Base-by-base conservation (phyloP, 2,113 vertebrate genomes). In the Merops nubicus region DNA sequence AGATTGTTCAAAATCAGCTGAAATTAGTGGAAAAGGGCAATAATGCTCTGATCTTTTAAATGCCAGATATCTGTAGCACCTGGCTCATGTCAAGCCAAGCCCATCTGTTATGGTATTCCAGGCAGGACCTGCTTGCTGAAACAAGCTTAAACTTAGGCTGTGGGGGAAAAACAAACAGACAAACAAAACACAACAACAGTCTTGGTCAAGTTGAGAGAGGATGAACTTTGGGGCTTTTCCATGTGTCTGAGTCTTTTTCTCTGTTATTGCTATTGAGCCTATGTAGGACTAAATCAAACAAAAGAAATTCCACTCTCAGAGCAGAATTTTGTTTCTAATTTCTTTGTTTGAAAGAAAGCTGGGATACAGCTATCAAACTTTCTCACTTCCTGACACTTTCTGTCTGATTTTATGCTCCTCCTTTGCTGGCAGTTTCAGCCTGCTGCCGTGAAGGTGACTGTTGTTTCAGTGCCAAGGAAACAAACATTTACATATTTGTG, bases 311-410 rank as follows among this genome's bases (percentile, higher is more conserved):
- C 6, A 48, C 50, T n/a, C 84, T 34, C 29, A 88, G 53, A 64
- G 72, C 15, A 40, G 42, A 63, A 57, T 81, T 91, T 69, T 18
- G 16, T 56, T 94, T 93, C 95, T 21, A 56, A 9, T 91, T 89
- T 95, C 82, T 76, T 89, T 38, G 9, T 81, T 81, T 91, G 64
- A 82, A 60, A 75, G 86, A 76, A 96, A 93, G 51, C 21, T 69
- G 65, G 36, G 64, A 40, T 72, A 60, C 4, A 0, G 1, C 60
- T 93, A 18, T 70, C 72, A 74, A 40, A 21, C 15, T 60, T 84
- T 51, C 7, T 91, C 22, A 34, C 69, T 85, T 92, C 67, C 83
- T 88, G 68, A 36, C 3, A 0, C 54, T 56, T 67, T 79, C 13
- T 92, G 75, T 40, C 43, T 74, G 38, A 31, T 75, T 16, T 67